These are phyloP conservation scores for Parasteatoda lunata DNA, from an alignment of 2,888 invertebrate species.

Conservation along the genomic window DNA sequence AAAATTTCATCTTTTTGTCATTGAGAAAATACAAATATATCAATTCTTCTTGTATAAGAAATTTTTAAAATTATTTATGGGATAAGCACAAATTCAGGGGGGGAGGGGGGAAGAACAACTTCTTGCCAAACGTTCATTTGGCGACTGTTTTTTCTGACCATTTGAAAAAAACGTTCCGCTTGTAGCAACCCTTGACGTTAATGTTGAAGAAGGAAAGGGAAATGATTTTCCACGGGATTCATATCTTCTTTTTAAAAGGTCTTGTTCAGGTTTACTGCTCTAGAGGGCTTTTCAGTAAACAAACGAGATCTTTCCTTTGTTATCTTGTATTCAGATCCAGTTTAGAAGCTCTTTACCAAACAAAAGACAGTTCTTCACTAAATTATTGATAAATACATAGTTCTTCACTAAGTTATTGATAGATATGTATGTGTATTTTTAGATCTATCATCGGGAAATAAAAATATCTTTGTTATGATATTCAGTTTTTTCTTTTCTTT, in stretches of 20 bases:
- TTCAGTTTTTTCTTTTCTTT: no score
- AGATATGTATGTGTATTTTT: no score
- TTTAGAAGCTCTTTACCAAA: not conserved
- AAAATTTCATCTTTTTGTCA: not conserved
- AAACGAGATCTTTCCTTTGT: not conserved
- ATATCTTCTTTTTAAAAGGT: conserved; percentile 7
- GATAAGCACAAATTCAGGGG: not conserved
- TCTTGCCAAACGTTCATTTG: not conserved
- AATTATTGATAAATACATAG: no score
- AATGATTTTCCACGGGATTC: conserved; percentile 24
- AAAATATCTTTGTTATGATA: no score
- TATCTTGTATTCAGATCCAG: not conserved
- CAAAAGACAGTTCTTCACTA: not conserved
- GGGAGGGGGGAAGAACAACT: not conserved
- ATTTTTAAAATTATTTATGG: not conserved
- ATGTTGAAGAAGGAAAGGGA: conserved; percentile 36
- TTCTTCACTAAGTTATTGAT: no score
- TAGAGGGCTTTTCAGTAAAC: conserved; percentile 17
- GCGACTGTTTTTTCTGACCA: conserved; percentile 6
- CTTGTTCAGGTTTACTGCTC: conserved; percentile 15
- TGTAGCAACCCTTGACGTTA: conserved; percentile 31
- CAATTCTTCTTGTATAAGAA: not conserved
- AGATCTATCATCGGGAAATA: no score
- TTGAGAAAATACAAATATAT: not conserved
- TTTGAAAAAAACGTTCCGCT: not conserved